Percentiles rank a stretch among this genome's conserved stretches.
These are phyloP conservation scores for Athetis lepigone DNA, from an alignment of 2,888 invertebrate genomes.

Conservation along the genomic window DNA sequence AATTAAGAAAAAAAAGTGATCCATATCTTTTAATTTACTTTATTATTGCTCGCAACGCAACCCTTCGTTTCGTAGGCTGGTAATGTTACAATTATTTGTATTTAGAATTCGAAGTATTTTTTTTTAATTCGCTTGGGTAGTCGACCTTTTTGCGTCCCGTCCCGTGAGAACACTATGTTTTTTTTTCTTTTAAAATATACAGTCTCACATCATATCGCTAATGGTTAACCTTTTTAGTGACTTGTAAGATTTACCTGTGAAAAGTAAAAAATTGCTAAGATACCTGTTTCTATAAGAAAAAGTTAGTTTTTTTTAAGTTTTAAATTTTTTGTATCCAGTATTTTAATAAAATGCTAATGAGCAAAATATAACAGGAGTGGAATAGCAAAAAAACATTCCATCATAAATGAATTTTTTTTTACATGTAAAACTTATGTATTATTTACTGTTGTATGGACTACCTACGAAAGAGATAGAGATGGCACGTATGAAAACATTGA, in stretches of 20 bases:
- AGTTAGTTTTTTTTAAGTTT: neutral
- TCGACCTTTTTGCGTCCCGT: slow-evolving; percentile 56
- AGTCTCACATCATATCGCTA: slow-evolving; percentile 50
- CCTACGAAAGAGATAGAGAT: too few species aligned
- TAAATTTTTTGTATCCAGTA: neutral
- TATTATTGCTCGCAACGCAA: slow-evolving; percentile 34
- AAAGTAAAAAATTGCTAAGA: slow-evolving; percentile 12
- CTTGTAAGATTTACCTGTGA: slow-evolving; percentile 42
- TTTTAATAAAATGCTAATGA: slow-evolving; percentile 4
- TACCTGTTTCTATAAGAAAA: slow-evolving; percentile 1
- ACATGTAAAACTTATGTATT: too few species aligned
- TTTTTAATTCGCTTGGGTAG: slow-evolving; percentile 55
- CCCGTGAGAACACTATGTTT: slow-evolving; percentile 65
- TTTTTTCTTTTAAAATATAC: slow-evolving; percentile 49
- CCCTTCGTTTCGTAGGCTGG: slow-evolving; percentile 36
- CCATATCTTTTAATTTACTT: slow-evolving; percentile 58
- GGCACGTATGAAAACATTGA: too few species aligned
- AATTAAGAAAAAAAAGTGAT: slow-evolving; percentile 43
- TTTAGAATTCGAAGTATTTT: slow-evolving; percentile 31
- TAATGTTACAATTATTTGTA: slow-evolving; percentile 55
- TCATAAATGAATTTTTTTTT: neutral
- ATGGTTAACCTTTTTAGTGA: slow-evolving; percentile 60
- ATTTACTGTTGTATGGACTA: too few species aligned
- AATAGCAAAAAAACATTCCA: slow-evolving; percentile 26
- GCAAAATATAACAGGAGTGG: slow-evolving; percentile 12